Percentiles rank a stretch among this genome's conserved stretches.
These are phyloP conservation scores for Polyodon spathula DNA, from an alignment of 2,113 vertebrate species.

Conservation along the genomic window DNA sequence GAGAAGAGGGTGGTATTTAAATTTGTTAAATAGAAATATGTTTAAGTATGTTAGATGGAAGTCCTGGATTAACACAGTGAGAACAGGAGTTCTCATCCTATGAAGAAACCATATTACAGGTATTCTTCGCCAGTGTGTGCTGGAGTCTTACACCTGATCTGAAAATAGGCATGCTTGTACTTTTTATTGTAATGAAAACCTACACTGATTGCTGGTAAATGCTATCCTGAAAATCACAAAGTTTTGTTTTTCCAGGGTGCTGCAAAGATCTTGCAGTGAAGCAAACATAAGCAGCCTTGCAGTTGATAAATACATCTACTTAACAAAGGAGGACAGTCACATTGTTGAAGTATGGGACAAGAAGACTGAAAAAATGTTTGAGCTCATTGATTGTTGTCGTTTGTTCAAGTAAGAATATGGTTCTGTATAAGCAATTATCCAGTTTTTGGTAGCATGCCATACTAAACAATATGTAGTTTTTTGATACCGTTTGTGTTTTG, in stretches of 20 bases:
- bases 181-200: not conserved
- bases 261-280: conserved; percentile 53
- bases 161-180: conserved; percentile 3
- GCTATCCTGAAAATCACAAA: not conserved
- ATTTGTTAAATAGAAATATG: too few relatives aligned
- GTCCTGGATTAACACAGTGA: too few relatives aligned
- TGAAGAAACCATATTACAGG: too few relatives aligned
- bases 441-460: not conserved
- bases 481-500: too few relatives aligned
- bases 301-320: conserved; percentile 76
- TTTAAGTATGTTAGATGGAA: too few relatives aligned
- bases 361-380: conserved; percentile 73
- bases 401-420: conserved; percentile 64
- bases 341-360: conserved; percentile 89
- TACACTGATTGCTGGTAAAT: not conserved
- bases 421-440: not conserved
- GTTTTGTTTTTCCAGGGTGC: conserved; percentile 49
- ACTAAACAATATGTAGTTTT: not conserved
- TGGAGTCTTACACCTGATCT: too few relatives aligned
- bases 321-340: conserved; percentile 77
- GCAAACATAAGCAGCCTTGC: conserved; percentile 75
- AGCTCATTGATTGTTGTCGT: conserved; percentile 75
- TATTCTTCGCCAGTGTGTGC: too few relatives aligned
- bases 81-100: too few relatives aligned
- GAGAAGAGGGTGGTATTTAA: too few relatives aligned